phyloP scores from a whole-genome alignment of 2,113 vertebrate genomes.

The Pseudopipra pipra region DNA sequence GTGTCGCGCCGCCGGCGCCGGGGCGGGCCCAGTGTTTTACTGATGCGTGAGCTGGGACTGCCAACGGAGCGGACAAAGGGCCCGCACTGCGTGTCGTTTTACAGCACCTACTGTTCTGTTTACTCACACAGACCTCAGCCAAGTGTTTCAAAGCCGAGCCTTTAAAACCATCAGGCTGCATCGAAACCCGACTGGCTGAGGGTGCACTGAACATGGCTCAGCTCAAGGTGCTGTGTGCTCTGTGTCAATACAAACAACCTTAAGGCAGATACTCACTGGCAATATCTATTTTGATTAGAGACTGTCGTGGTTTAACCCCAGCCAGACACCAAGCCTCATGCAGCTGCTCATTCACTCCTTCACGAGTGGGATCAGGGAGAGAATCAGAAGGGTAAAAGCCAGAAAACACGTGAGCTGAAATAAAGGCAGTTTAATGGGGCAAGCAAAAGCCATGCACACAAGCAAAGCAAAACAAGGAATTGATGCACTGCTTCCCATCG shows the following conservation, averaged over 20 bases:
- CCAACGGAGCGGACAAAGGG: accelerated
- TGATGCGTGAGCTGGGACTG: accelerated
- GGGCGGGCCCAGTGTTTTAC: accelerated
- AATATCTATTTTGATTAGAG: accelerated
- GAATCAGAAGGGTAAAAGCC: not conserved
- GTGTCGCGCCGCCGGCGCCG: not conserved
- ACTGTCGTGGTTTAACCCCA: not conserved
- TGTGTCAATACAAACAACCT: too few species aligned
- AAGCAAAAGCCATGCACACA: accelerated
- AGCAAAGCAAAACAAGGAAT: not conserved
- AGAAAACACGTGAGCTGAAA: not conserved
- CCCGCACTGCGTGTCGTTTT: accelerated
- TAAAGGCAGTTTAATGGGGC: not conserved
- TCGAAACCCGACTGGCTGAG: accelerated
- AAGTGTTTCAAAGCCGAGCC: too few species aligned
- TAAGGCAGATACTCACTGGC: too few species aligned
- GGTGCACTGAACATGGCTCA: accelerated
- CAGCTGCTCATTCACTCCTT: not conserved
- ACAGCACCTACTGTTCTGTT: not conserved
- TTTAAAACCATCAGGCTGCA: not conserved
- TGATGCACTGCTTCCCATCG: not conserved
- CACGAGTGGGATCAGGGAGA: not conserved
- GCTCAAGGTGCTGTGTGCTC: accelerated
- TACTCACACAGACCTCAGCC: not conserved
- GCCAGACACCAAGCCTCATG: accelerated